A percentile compares a stretch with the other conserved stretches of the same genome.
Evolutionary conservation across 2,888 invertebrate species (phyloP).

Genomic region (Cheilosia impressa): DNA sequence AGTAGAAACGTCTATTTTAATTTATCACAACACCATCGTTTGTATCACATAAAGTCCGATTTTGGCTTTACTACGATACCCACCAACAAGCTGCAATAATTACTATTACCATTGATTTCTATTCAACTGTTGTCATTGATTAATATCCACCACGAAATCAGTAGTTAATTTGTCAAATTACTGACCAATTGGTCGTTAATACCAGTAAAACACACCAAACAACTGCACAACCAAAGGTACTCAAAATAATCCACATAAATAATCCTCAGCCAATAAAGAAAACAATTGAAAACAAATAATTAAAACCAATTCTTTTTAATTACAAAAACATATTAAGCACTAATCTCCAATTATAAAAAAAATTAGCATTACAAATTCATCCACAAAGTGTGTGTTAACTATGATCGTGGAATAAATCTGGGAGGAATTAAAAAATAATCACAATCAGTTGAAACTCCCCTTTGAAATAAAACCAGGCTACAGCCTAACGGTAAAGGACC

Average conservation of each 20-base stretch:
- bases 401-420: conserved; percentile 29
- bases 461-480: neutral
- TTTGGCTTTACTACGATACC: no score
- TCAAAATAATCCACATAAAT: neutral
- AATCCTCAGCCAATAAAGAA: neutral
- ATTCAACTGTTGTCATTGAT: no score
- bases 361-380: conserved; percentile 11
- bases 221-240: neutral
- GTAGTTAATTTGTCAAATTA: no score
- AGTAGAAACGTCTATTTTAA: no score
- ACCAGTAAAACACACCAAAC: no score
- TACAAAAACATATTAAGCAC: conserved; percentile 24
- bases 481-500: neutral
- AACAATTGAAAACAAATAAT: neutral
- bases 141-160: no score
- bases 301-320: conserved; percentile 29
- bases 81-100: no score
- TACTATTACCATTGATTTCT: no score
- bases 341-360: conserved; percentile 8
- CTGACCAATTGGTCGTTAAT: no score
- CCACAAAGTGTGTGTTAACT: conserved; percentile 10
- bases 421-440: conserved; percentile 17
- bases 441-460: conserved; percentile 32
- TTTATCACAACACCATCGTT: no score
- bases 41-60: no score